These are phyloP conservation scores for Brotula barbata DNA, from an alignment of 2,797 vertebrate species.

Conservation along the genomic window DNA sequence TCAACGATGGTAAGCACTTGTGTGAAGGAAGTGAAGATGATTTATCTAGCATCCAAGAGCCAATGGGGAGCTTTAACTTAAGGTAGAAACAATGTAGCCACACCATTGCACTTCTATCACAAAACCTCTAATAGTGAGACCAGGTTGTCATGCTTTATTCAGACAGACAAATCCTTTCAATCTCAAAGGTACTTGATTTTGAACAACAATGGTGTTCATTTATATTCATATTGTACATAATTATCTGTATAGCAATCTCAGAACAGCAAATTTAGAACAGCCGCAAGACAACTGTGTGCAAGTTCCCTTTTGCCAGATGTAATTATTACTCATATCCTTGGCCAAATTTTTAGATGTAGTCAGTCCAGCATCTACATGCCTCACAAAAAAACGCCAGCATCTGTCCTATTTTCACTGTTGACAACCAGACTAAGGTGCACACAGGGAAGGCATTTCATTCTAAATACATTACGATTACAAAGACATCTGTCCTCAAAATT, in stretches of 20 bases:
- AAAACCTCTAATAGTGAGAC: too few relatives aligned
- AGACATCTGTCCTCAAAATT: constrained; percentile 52
- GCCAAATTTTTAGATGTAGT: not conserved
- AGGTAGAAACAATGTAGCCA: constrained; percentile 56
- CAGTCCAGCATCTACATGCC: not conserved
- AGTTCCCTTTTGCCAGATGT: not conserved
- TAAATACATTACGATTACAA: constrained; percentile 52
- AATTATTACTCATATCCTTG: not conserved
- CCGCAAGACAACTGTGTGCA: not conserved
- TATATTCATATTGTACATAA: not conserved
- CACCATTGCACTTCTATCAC: constrained; percentile 45
- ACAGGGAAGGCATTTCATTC: constrained; percentile 43
- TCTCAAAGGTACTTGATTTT: not conserved
- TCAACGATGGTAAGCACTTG: constrained; percentile 65
- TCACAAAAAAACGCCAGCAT: constrained; percentile 32
- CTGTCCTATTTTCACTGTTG: constrained; percentile 35
- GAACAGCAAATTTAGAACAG: not conserved
- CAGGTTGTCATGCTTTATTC: constrained; percentile 27
- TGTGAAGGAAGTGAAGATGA: constrained; percentile 65
- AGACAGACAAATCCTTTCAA: constrained; percentile 7
- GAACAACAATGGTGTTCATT: not conserved
- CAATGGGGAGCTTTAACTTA: constrained; percentile 64
- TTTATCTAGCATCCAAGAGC: constrained; percentile 68
- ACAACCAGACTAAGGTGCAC: constrained; percentile 43
- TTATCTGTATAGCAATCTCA: not conserved